These are phyloP conservation scores for Monochamus saltuarius DNA, from an alignment of 1,140 invertebrate genomes.

Conservation along the genomic window DNA sequence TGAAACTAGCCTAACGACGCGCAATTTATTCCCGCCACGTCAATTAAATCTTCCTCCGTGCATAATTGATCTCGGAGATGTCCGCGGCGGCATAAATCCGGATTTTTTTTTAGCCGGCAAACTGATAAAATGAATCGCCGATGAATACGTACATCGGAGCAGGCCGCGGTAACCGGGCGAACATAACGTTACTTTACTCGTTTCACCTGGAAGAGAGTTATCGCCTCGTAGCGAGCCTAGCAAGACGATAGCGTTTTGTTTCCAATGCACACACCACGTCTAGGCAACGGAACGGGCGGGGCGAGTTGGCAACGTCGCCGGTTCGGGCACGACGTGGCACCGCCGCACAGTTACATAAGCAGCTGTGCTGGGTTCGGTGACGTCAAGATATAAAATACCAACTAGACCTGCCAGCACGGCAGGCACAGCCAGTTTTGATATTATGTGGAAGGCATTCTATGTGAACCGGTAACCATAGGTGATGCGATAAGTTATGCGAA, in stretches of 20 bases:
- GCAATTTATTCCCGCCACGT: no score
- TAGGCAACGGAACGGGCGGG: slow-evolving; percentile 9
- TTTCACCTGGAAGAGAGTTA: slow-evolving; percentile 17
- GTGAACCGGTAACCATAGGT: no score
- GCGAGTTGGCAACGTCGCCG: slow-evolving; percentile 31
- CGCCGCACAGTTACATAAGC: slow-evolving; percentile 43
- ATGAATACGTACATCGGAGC: neutral
- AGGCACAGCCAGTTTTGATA: no score
- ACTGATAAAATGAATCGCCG: no score
- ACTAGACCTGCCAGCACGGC: neutral
- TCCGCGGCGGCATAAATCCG: no score
- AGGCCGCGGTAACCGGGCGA: neutral
- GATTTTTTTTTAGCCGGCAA: no score
- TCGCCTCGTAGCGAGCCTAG: no score
- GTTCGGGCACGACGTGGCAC: slow-evolving; percentile 26
- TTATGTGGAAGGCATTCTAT: no score
- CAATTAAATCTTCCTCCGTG: no score
- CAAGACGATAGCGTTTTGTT: slow-evolving; percentile 10
- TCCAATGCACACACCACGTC: slow-evolving; percentile 2
- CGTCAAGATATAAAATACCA: slow-evolving; percentile 32
- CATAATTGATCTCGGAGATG: no score
- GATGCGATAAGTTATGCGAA: no score
- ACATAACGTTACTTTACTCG: slow-evolving; percentile 31
- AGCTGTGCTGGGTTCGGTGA: slow-evolving; percentile 45
- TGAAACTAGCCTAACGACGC: no score